These are phyloP conservation scores for Caiman crocodilus DNA, from an alignment of 2,797 vertebrate genomes.

Conservation along the genomic window DNA sequence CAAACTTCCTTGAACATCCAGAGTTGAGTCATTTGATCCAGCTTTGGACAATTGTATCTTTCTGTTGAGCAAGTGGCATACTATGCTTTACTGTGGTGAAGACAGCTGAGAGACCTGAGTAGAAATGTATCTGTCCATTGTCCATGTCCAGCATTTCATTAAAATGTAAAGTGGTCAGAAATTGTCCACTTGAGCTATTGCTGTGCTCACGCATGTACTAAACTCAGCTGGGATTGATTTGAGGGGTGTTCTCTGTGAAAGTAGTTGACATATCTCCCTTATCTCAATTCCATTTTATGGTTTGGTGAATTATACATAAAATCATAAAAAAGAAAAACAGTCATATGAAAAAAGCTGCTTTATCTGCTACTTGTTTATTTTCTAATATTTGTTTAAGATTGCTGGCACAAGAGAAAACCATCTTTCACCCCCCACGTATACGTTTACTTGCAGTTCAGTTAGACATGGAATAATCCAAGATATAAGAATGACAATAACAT, in stretches of 20 bases:
- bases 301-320: neutral
- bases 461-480: conserved; percentile 13
- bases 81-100: accelerated
- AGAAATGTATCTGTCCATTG: neutral
- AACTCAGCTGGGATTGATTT: conserved; percentile 3
- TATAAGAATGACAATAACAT: neutral
- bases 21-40: neutral
- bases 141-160: neutral
- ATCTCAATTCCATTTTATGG: conserved; percentile 14
- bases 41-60: neutral
- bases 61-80: accelerated
- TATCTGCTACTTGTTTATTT: conserved; percentile 49
- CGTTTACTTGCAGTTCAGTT: conserved; percentile 35
- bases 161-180: neutral
- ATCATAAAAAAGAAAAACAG: conserved; percentile 18
- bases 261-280: conserved; percentile 35
- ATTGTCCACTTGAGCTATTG: neutral
- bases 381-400: neutral
- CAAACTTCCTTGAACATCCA: neutral
- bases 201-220: conserved; percentile 13
- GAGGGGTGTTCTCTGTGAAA: neutral
- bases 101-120: neutral
- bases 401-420: conserved; percentile 10
- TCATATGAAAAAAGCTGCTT: neutral
- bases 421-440: conserved; percentile 37